Evolutionary conservation across 2,888 invertebrate genomes (phyloP).

Genomic region (Phengaris alcon): DNA sequence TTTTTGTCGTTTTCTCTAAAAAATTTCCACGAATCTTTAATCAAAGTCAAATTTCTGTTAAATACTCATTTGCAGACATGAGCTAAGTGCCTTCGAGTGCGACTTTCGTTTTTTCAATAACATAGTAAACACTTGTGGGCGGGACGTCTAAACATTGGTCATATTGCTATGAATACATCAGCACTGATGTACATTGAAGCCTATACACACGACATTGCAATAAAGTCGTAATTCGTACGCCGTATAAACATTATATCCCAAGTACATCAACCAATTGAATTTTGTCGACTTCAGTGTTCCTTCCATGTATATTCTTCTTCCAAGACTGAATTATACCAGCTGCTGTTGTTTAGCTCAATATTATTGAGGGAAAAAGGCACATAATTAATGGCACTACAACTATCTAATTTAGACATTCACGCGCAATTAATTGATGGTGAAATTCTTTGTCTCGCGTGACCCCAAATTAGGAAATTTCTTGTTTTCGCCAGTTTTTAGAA

Average conservation of each 20-base stretch:
- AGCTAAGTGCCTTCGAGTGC: neutral
- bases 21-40: conserved; percentile 10
- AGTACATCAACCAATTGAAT: too few species aligned
- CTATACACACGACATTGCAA: too few species aligned
- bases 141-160: neutral
- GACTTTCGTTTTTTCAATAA: conserved; percentile 12
- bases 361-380: neutral
- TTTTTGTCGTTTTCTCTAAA: conserved; percentile 6
- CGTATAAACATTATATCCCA: too few species aligned
- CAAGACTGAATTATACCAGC: too few species aligned
- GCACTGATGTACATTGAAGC: neutral
- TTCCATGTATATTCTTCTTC: too few species aligned
- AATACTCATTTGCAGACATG: neutral
- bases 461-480: neutral
- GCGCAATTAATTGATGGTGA: conserved; percentile 2
- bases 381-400: neutral
- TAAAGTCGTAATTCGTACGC: too few species aligned
- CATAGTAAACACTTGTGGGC: conserved; percentile 6
- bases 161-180: neutral
- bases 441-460: neutral
- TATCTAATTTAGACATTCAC: conserved; percentile 5
- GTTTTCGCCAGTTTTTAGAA: conserved; percentile 13
- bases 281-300: too few species aligned
- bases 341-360: too few species aligned
- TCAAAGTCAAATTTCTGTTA: conserved; percentile 19